A percentile compares a stretch with the other conserved stretches of the same genome.
Evolutionary conservation across 2,797 vertebrate genomes (phyloP).

Genomic region (Carapus acus): DNA sequence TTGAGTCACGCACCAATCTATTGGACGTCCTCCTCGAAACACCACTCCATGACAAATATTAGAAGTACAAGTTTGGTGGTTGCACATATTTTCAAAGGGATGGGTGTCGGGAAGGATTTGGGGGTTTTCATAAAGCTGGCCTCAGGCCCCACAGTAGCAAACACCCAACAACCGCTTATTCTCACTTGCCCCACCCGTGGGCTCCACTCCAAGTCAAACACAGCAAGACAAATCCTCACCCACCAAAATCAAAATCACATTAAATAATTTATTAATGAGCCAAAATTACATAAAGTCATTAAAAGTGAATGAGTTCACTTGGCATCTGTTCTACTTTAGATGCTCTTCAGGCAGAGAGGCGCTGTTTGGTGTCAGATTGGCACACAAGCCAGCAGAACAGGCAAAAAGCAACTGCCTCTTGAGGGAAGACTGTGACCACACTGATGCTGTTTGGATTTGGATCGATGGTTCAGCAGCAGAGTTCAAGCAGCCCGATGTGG

Average conservation of each 20-base stretch:
- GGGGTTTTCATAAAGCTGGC: constrained; percentile 50
- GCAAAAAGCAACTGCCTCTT: no score
- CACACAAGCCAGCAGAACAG: constrained; percentile 48
- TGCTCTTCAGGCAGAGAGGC: constrained; percentile 48
- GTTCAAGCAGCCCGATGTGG: no score
- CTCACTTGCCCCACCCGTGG: constrained; percentile 46
- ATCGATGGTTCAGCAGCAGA: no score
- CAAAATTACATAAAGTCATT: constrained; percentile 74
- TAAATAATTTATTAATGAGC: constrained; percentile 70
- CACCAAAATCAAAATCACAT: constrained; percentile 63
- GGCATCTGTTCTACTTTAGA: constrained; percentile 53
- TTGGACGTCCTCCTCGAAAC: constrained; percentile 31
- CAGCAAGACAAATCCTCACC: constrained; percentile 61
- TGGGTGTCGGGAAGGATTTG: constrained; percentile 59
- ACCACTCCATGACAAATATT: constrained; percentile 49
- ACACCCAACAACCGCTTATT: constrained; percentile 29
- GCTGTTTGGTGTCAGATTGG: constrained; percentile 46
- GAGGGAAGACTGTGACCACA: no score
- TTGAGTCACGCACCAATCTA: constrained; percentile 13
- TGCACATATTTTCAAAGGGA: constrained; percentile 55
- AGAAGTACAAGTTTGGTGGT: constrained; percentile 42
- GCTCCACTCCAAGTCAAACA: constrained; percentile 48
- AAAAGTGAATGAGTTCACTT: constrained; percentile 68
- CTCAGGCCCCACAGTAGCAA: constrained; percentile 58
- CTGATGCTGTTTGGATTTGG: no score